Base-by-base conservation (phyloP, 2,888 invertebrate genomes). In the Scaeva pyrastri region DNA sequence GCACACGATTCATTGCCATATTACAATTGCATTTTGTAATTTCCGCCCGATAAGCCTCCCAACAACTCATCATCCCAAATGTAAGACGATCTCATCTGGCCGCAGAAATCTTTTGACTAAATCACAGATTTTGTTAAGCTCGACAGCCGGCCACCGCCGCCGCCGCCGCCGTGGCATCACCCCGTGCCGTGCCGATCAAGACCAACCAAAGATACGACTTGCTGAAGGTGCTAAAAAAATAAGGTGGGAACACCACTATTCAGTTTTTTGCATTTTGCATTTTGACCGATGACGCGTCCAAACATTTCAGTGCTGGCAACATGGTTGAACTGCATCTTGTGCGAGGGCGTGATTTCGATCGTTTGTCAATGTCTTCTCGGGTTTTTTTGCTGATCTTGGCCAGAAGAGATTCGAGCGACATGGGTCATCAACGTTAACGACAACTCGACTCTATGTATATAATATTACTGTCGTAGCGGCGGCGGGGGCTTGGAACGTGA, bases 341-440 rank as follows among this genome's bases (percentile, higher is more conserved):
- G 70, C 64, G 86, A 86, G 86, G 86, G 86, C 86, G 86, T 86
- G 86, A 86, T 86, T 86, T 86, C 82, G 78, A 86, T 86, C 86
- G 86, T 86, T 86, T 86, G 86, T 86, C 86, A 86, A 86, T 82
- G 86, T 86, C 85, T 58, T 60, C 60, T 55, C 19, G 12, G n/a
- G 21, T 48, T 41, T 10, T 7, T 60, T 56, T 60, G 26, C 31
- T 23, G 21, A 19, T 8, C 26, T 19, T 36, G n/a, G n/a, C 64
- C 45, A 52, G 31, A 36, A 14, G 10, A 56, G 39, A 48, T 14
- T 60, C 26, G 21, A 76, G 76, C 68, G 21, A 85, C 66, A 68
- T 84, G 74, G 79, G 62, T 64, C 81, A 86, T 82, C 81, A 82
- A 73, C 73, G 77, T 70, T 58, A 70, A 83, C 64, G 36, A 78